Conservation (phyloP, 2,797 vertebrate species). For the Gastrophryne carolinensis region DNA sequence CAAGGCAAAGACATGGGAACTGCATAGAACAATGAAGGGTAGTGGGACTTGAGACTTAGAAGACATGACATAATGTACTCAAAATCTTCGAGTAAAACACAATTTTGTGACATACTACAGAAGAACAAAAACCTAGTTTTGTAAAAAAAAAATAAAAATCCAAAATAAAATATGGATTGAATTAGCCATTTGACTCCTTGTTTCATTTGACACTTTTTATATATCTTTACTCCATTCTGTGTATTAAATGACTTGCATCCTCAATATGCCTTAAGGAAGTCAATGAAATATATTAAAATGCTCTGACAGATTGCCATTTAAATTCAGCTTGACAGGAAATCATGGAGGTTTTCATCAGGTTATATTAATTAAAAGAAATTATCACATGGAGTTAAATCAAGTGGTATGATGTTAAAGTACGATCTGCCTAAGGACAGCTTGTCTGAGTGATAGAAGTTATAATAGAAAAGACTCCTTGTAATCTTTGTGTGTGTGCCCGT, state of each 20-base stretch:
- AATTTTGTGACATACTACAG: not conserved
- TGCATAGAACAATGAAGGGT: no score
- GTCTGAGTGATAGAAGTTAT: no score
- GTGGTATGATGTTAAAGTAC: constrained; percentile 23
- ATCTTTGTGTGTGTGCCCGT: no score
- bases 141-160: no score
- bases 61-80: no score
- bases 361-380: constrained; percentile 46
- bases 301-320: constrained; percentile 46
- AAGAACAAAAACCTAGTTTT: not conserved
- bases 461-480: no score
- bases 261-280: constrained; percentile 27
- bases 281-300: constrained; percentile 31
- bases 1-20: no score
- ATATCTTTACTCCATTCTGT: constrained; percentile 7
- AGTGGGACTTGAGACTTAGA: no score
- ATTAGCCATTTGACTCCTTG: constrained; percentile 20
- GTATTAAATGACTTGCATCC: constrained; percentile 33
- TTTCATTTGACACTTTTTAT: constrained; percentile 32
- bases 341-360: constrained; percentile 44
- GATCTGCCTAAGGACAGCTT: constrained; percentile 23
- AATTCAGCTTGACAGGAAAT: constrained; percentile 46
- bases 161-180: constrained; percentile 29
- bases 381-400: constrained; percentile 26
- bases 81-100: no score